phyloP scores from a whole-genome alignment of 2,888 invertebrate genomes.

The Smittia aterrima region DNA sequence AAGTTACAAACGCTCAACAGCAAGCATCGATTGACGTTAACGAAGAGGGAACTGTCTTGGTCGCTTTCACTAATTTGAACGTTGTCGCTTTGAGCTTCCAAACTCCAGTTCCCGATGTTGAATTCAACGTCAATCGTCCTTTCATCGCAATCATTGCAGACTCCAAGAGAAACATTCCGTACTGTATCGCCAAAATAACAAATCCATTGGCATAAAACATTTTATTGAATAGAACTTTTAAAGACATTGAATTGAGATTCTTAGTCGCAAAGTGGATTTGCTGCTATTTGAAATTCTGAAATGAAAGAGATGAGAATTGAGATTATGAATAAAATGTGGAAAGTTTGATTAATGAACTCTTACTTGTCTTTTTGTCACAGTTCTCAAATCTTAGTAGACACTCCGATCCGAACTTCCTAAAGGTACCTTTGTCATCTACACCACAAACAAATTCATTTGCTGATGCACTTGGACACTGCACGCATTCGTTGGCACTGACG shows the following conservation, averaged over 20 bases:
- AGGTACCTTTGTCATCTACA: slow-evolving; percentile 21
- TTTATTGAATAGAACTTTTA: slow-evolving; percentile 6
- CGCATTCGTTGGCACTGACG: slow-evolving; percentile 28
- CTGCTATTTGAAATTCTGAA: slow-evolving; percentile 26
- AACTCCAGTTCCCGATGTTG: slow-evolving; percentile 48
- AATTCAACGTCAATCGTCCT: slow-evolving; percentile 55
- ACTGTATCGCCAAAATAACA: slow-evolving; percentile 57
- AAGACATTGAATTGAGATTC: neutral
- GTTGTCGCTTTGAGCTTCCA: slow-evolving; percentile 57
- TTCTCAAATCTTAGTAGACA: slow-evolving; percentile 33
- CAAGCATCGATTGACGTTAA: slow-evolving; percentile 58
- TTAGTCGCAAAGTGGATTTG: slow-evolving; percentile 13
- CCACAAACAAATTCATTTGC: slow-evolving; percentile 17
- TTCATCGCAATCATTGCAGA: slow-evolving; percentile 58
- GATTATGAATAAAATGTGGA: neutral
- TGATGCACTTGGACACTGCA: neutral
- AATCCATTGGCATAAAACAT: slow-evolving; percentile 49
- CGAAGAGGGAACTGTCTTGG: slow-evolving; percentile 57
- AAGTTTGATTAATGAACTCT: neutral
- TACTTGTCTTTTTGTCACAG: slow-evolving; percentile 36
- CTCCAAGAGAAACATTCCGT: slow-evolving; percentile 52
- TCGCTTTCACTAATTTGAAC: slow-evolving; percentile 55
- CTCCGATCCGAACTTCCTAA: slow-evolving; percentile 13
- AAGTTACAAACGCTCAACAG: slow-evolving; percentile 56
- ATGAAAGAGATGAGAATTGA: neutral